Base-by-base conservation (phyloP, 2,113 vertebrate species). In the Ammodytes marinus region DNA sequence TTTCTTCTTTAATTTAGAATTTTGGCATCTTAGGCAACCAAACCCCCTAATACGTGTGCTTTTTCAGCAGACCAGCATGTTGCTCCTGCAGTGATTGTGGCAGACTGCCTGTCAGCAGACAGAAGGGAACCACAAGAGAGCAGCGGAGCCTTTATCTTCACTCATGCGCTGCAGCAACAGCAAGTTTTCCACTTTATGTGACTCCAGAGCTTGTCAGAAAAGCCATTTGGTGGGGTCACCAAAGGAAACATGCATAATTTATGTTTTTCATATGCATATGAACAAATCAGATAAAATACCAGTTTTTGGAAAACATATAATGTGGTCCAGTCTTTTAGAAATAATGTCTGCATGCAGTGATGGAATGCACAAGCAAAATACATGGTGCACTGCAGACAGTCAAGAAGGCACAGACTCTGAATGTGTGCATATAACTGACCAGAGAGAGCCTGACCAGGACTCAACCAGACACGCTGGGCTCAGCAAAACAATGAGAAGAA, bases 71-170 rank as follows among this genome's bases (percentile, higher is more conserved):
- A 61, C 35, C 69, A 74, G 42, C 15, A 14, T 81, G 42, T 57
- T 12, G 6, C 39, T 52, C 46, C 39, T 67, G 66, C 69, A 74
- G 47, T 52, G 66, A 68, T 8, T 13, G 17, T 55, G 49, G 63
- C 43, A 47, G 53, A 52, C 47, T 42, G 54, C 35, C 50, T 39
- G 66, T 71, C 69, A 72, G 52, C 19, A 40, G 42, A 27, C 52
- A 64, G 40, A 39, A 13, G 39, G 79, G 58, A 46, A 70, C 65
- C 67, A 80, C 77, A 69, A 70, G 69, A 74, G 72, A 69, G 76
- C 58, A 74, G 75, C 13, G 81, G 42, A 70, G 82, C 55, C 11
- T 59, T 63, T 53, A 27, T 64, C 39, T 39, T 74, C 35, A 45
- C 42, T 8, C 14, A 67, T 27, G 45, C 74, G 43, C 15, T 39